These are phyloP conservation scores for Oreotragus oreotragus DNA, from an alignment of 2,113 vertebrate genomes.

Conservation along the genomic window DNA sequence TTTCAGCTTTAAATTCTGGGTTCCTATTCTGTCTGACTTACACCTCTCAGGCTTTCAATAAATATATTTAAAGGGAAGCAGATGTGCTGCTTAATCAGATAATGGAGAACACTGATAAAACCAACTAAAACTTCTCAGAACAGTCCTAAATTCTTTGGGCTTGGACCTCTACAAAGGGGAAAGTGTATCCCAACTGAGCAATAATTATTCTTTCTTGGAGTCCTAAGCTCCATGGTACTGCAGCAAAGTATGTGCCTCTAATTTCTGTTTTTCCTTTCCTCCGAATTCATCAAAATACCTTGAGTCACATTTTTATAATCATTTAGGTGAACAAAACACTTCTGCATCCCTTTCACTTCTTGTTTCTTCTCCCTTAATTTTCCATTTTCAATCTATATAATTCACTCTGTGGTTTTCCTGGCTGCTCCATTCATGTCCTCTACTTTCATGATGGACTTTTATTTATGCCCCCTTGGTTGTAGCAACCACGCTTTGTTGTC, in stretches of 20 bases:
- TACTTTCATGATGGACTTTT: neutral
- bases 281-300: neutral
- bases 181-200: neutral
- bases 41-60: neutral
- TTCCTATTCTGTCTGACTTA: neutral
- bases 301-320: neutral
- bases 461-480: neutral
- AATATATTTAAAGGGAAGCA: neutral
- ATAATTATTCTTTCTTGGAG: neutral
- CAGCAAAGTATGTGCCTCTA: neutral
- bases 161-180: neutral
- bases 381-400: neutral
- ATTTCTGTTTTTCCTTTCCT: slow-evolving; percentile 9
- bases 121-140: neutral
- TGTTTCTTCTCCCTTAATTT: neutral
- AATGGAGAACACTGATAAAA: neutral
- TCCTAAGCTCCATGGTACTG: neutral
- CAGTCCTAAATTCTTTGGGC: neutral
- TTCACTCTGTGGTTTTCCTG: neutral
- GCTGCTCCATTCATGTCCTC: neutral
- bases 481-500: neutral
- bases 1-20: neutral
- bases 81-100: neutral
- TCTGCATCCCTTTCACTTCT: neutral
- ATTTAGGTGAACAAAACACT: neutral